Evolutionary conservation across 2,113 vertebrate genomes (phyloP).

Genomic region (Vanacampus margaritifer): DNA sequence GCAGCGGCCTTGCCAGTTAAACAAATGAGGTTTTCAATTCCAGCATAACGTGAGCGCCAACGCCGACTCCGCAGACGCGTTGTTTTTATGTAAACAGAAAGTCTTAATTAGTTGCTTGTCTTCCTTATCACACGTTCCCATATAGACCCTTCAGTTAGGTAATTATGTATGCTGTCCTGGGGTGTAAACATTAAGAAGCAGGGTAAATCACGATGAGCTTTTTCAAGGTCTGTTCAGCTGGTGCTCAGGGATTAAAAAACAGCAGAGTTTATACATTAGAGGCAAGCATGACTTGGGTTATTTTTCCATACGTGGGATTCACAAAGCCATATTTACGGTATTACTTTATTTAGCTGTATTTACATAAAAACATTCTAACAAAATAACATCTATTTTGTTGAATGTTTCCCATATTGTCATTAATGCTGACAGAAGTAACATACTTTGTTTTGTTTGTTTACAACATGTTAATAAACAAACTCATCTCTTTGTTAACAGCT

Average conservation of each 20-base stretch:
- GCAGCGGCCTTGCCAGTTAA: conserved; percentile 6
- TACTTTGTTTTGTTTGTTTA: too few relatives aligned
- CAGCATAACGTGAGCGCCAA: conserved; percentile 7
- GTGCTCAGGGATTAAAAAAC: conserved; percentile 4
- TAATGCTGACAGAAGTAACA: too few relatives aligned
- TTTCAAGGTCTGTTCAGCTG: conserved; percentile 13
- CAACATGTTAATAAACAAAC: too few relatives aligned
- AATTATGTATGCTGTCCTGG: conserved; percentile 40
- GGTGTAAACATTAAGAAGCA: conserved; percentile 52
- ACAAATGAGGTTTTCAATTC: conserved; percentile 6
- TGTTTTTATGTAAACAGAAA: conserved; percentile 28
- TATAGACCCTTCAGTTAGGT: conserved; percentile 20
- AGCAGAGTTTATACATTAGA: conserved; percentile 5
- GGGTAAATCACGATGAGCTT: conserved; percentile 45
- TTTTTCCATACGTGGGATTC: conserved; percentile 2
- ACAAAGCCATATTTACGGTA: background rate
- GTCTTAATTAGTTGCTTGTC: conserved; percentile 51
- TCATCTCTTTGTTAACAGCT: too few relatives aligned
- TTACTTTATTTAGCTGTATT: background rate
- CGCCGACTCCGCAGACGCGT: conserved; percentile 17
- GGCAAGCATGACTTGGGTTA: conserved; percentile 11
- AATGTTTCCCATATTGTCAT: too few relatives aligned
- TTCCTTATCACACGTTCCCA: conserved; percentile 32
- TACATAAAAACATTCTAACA: too few relatives aligned
- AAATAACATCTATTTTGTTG: too few relatives aligned